These are phyloP conservation scores for Chaetodon trifasciatus DNA, from an alignment of 2,797 vertebrate genomes.

Conservation along the genomic window DNA sequence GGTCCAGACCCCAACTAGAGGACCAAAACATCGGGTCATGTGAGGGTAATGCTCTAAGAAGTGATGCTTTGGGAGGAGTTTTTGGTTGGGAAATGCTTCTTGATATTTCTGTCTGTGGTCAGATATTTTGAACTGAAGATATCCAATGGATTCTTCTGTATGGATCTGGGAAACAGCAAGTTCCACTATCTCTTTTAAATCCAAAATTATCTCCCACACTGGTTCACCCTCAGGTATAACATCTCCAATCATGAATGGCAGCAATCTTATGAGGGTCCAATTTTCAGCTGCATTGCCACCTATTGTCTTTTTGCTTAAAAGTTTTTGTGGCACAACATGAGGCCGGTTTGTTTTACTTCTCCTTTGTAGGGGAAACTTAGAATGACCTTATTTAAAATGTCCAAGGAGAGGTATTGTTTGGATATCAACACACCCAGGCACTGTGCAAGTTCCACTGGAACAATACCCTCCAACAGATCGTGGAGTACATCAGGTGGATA, in stretches of 20 bases:
- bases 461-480: background rate
- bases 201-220: background rate
- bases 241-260: background rate
- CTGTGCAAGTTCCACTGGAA: background rate
- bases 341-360: background rate
- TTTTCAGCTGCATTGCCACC: background rate
- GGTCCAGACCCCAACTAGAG: too few species aligned
- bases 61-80: background rate
- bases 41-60: background rate
- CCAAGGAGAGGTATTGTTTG: too few species aligned
- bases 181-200: slow-evolving; percentile 7
- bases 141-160: background rate
- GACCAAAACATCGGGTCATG: background rate
- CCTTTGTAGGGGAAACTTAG: background rate
- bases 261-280: background rate
- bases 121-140: background rate
- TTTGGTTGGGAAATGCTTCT: background rate
- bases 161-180: slow-evolving; percentile 2
- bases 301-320: background rate
- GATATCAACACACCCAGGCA: background rate
- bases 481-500: background rate
- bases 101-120: background rate
- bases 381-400: background rate
- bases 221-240: background rate
- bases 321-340: background rate